These are phyloP conservation scores for Thecophora atra DNA, from an alignment of 2,888 invertebrate species.

Conservation along the genomic window DNA sequence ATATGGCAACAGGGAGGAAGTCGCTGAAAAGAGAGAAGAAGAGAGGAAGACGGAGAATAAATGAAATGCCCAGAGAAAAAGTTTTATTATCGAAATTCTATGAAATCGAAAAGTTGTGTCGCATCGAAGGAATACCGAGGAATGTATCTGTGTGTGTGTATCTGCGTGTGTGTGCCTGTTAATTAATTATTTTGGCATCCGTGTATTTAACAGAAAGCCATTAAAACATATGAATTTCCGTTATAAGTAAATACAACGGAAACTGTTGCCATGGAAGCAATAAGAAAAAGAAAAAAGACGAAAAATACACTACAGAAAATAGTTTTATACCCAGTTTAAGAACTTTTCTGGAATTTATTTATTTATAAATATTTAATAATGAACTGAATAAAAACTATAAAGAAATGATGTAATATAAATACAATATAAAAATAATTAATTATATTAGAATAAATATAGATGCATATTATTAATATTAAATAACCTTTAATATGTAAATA, in stretches of 20 bases:
- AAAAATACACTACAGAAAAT: too few species aligned
- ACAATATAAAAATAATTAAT: too few species aligned
- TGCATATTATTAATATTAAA: too few species aligned
- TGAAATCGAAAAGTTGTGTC: neutral
- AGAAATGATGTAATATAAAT: too few species aligned
- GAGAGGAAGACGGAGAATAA: slow-evolving; percentile 1
- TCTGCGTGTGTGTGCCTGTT: neutral
- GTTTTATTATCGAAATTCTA: neutral
- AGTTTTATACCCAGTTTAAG: too few species aligned
- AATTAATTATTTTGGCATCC: slow-evolving; percentile 10
- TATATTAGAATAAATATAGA: too few species aligned
- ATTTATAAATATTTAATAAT: too few species aligned
- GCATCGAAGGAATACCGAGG: too few species aligned
- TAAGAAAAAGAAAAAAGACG: too few species aligned
- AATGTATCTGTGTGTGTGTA: neutral
- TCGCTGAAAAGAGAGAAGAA: slow-evolving; percentile 70
- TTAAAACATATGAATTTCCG: slow-evolving; percentile 8
- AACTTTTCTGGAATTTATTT: too few species aligned
- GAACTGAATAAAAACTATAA: too few species aligned
- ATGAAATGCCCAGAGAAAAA: neutral
- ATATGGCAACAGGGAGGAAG: slow-evolving; percentile 85
- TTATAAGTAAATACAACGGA: neutral
- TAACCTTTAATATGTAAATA: too few species aligned
- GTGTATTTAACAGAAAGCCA: slow-evolving; percentile 1
- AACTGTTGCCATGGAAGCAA: neutral